Percentiles rank a stretch among this genome's conserved stretches.
Conservation (phyloP, 2,888 invertebrate genomes). For the Chaitophorus viminalis region DNA sequence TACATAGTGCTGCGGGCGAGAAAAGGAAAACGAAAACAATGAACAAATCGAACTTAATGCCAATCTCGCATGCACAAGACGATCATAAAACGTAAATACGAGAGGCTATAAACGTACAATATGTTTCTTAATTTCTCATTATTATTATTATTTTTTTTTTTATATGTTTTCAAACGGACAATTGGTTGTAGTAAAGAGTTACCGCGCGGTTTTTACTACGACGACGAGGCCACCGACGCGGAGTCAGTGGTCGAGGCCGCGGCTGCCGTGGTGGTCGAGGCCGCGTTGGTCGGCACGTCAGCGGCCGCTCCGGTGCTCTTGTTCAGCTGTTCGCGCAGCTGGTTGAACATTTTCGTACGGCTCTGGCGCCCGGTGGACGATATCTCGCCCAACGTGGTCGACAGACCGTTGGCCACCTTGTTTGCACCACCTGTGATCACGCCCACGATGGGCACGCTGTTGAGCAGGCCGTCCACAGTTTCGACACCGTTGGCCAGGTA, state of each 20-base stretch:
- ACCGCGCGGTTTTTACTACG: too few relatives aligned
- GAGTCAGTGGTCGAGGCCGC: background rate
- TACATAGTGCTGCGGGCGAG: too few relatives aligned
- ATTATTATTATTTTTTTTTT: background rate
- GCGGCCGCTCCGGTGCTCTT: background rate
- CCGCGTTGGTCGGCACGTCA: background rate
- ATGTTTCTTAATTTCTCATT: too few relatives aligned
- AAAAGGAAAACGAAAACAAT: too few relatives aligned
- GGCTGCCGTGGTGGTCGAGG: background rate
- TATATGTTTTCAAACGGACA: background rate
- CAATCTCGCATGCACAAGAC: too few relatives aligned
- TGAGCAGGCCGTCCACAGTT: background rate
- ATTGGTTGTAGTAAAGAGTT: background rate
- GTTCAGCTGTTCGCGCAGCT: background rate
- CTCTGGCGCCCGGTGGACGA: background rate
- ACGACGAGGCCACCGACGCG: too few relatives aligned
- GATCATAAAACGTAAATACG: too few relatives aligned
- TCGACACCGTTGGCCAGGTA: conserved; percentile 8
- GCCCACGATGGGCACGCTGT: background rate
- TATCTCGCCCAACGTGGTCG: background rate
- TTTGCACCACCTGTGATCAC: background rate
- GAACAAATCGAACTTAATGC: too few relatives aligned
- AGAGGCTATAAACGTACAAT: too few relatives aligned
- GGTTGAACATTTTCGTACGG: background rate
- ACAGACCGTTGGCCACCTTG: background rate